Conservation (phyloP, 2,888 invertebrate species). For the Thelaira solivaga region DNA sequence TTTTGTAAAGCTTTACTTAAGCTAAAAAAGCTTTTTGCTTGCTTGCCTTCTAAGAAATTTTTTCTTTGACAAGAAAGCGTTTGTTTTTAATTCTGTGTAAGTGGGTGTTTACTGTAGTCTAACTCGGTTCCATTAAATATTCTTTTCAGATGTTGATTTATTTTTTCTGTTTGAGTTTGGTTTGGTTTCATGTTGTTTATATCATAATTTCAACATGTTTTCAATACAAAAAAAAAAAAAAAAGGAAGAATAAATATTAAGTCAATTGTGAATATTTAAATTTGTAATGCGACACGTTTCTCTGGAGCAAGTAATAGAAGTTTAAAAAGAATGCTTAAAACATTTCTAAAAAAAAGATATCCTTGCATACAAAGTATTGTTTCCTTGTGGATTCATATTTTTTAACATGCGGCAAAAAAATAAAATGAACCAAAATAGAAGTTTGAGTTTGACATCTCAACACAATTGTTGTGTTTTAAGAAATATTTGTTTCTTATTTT, state of each 20-base stretch:
- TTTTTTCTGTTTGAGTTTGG: background rate
- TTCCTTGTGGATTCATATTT: constrained; percentile 24
- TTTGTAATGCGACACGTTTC: constrained; percentile 55
- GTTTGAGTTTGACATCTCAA: constrained; percentile 37
- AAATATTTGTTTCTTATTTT: constrained; percentile 24
- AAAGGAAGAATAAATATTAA: too few species aligned
- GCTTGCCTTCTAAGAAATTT: too few species aligned
- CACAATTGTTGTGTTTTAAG: constrained; percentile 34
- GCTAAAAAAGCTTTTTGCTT: too few species aligned
- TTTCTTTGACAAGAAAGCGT: too few species aligned
- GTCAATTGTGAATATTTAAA: constrained; percentile 55
- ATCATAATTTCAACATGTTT: constrained; percentile 31
- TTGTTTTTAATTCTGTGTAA: too few species aligned
- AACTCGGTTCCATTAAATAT: constrained; percentile 3
- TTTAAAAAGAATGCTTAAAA: constrained; percentile 47
- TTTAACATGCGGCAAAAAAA: constrained; percentile 17
- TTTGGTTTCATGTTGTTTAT: constrained; percentile 49
- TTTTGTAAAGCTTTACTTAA: too few species aligned
- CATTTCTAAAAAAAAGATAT: constrained; percentile 33
- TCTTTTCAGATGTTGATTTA: background rate
- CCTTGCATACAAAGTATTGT: constrained; percentile 38
- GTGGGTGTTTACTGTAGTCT: too few species aligned
- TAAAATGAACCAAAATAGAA: constrained; percentile 26
- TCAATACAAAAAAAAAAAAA: constrained; percentile 16
- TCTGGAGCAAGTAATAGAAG: constrained; percentile 10